A percentile compares a stretch with the other conserved stretches of the same genome.
These are phyloP conservation scores for Rhopilema esculentum DNA, from an alignment of 30 jellyfish, hydroid and myxozoan species.

Conservation along the genomic window DNA sequence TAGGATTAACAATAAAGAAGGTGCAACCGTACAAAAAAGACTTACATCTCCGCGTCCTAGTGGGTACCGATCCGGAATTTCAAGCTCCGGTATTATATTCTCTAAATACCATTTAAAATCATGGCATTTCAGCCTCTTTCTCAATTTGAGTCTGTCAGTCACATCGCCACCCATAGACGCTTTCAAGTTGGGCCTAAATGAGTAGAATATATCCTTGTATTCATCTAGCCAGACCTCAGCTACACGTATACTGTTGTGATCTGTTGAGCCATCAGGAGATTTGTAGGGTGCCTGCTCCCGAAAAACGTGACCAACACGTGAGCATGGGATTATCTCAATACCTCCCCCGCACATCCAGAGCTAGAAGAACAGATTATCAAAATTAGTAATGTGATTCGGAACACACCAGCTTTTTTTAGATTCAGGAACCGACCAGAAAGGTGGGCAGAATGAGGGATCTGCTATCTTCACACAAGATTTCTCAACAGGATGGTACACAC, in stretches of 20 bases:
- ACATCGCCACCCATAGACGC: conserved; percentile 97
- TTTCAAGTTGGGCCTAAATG: conserved; percentile 92
- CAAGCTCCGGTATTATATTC: conserved; percentile 93
- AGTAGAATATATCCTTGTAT: conserved; percentile 90
- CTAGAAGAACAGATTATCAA: conserved; percentile 45
- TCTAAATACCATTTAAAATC: conserved; percentile 97
- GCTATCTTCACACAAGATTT: too few relatives aligned
- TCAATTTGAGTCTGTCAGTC: conserved; percentile 71
- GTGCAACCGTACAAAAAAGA: conserved; percentile 7
- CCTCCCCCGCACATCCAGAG: conserved; percentile 99
- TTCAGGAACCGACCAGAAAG: too few relatives aligned
- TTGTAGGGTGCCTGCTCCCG: conserved; percentile 98
- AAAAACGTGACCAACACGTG: conserved; percentile 99
- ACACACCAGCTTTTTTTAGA: not conserved
- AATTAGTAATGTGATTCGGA: not conserved
- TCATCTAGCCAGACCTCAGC: conserved; percentile 99
- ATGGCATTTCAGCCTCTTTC: conserved; percentile 85
- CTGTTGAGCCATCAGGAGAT: conserved; percentile 95
- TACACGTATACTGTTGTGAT: conserved; percentile 96
- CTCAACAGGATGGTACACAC: too few relatives aligned
- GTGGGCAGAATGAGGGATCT: too few relatives aligned
- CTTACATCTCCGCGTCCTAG: conserved; percentile 97
- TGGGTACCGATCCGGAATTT: conserved; percentile 93
- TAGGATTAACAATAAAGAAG: not conserved
- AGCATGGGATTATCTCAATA: conserved; percentile 95